A percentile compares a stretch with the other conserved stretches of the same genome.
Conservation (phyloP, 2,113 vertebrate genomes). For the Garra rufa region DNA sequence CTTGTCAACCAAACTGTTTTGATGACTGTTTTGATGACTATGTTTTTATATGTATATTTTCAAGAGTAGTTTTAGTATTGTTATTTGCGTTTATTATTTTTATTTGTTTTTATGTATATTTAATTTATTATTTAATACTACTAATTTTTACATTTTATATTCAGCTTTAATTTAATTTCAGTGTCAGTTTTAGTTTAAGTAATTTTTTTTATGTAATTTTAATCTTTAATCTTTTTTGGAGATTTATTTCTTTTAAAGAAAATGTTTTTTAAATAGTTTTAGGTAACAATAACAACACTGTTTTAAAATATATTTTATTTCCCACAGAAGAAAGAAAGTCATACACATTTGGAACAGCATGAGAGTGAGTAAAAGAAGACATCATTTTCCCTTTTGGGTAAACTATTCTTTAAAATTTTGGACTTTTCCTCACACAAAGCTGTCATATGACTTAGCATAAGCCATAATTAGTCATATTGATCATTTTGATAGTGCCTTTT, state of each 20-base stretch:
- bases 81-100: neutral
- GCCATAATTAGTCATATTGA: neutral
- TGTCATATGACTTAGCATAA: neutral
- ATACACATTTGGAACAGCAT: neutral
- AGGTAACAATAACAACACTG: neutral
- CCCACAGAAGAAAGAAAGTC: neutral
- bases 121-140: neutral
- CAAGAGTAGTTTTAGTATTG: too few relatives aligned
- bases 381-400: neutral
- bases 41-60: too few relatives aligned
- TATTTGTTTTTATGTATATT: neutral
- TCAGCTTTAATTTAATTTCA: too few relatives aligned
- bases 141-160: neutral
- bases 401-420: neutral
- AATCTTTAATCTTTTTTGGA: too few relatives aligned
- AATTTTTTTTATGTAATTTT: neutral
- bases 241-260: neutral
- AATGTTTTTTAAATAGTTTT: neutral
- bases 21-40: too few relatives aligned
- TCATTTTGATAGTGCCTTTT: neutral
- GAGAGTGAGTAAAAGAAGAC: neutral
- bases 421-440: neutral
- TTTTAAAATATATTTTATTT: neutral
- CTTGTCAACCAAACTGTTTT: too few relatives aligned
- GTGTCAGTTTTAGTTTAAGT: neutral